Evolutionary conservation across 2,888 invertebrate genomes (phyloP).

Genomic region (Melanargia galathea): DNA sequence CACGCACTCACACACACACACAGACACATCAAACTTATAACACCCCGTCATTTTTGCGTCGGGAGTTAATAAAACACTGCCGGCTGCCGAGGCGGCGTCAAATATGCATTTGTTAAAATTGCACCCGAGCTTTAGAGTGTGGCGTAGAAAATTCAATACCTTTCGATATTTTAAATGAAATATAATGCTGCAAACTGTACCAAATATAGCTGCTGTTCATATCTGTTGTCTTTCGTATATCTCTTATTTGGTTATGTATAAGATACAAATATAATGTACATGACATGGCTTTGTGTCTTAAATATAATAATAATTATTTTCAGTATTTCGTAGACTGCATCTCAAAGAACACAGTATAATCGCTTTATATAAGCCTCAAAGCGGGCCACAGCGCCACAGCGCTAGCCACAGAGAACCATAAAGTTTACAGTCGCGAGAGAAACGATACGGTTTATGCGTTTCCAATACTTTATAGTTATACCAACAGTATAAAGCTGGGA

Average conservation of each 20-base stretch:
- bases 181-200: neutral
- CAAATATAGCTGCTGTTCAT: neutral
- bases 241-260: too few relatives aligned
- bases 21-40: too few relatives aligned
- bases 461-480: neutral
- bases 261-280: too few relatives aligned
- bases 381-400: too few relatives aligned
- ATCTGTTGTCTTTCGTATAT: too few relatives aligned
- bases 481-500: neutral
- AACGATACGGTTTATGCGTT: conserved; percentile 10
- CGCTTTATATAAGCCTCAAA: neutral
- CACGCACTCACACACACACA: too few relatives aligned
- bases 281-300: too few relatives aligned
- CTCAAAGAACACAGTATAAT: neutral
- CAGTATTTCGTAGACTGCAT: neutral
- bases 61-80: too few relatives aligned
- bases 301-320: neutral
- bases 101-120: conserved; percentile 9
- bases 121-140: neutral
- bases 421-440: neutral
- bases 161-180: neutral
- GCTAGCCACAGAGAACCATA: neutral
- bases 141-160: neutral
- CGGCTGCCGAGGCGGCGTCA: neutral
- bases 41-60: too few relatives aligned